Evolutionary conservation across 1,140 invertebrate species (phyloP).

Genomic region (Panagrolaimus sp.): DNA sequence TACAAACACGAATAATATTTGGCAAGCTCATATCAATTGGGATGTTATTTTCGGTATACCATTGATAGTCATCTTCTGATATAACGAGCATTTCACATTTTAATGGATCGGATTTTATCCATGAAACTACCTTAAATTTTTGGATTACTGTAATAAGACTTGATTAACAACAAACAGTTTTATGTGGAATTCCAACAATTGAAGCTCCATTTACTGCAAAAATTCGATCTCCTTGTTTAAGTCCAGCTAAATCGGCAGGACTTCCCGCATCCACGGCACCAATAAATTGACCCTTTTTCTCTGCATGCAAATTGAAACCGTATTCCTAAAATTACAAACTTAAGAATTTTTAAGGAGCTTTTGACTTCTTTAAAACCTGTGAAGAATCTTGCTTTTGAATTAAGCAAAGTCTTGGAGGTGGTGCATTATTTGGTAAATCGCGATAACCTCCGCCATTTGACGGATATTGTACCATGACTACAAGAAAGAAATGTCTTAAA

Average conservation of each 20-base stretch:
- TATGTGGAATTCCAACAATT: constrained; percentile 86
- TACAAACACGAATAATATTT: constrained; percentile 27
- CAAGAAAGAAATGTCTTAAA: not conserved
- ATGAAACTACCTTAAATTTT: constrained; percentile 37
- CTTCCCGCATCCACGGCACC: constrained; percentile 90
- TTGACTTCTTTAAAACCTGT: not conserved
- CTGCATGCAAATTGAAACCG: constrained; percentile 93
- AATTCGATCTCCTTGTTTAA: constrained; percentile 83
- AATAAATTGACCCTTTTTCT: constrained; percentile 92
- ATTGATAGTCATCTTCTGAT: constrained; percentile 71
- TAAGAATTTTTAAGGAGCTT: no score
- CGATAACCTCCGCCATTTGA: not conserved
- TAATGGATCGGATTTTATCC: constrained; percentile 69
- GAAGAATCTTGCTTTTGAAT: constrained; percentile 5
- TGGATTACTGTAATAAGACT: not conserved
- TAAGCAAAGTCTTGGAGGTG: constrained; percentile 14
- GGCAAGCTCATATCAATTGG: constrained; percentile 17
- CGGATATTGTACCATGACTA: constrained; percentile 8
- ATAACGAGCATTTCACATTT: constrained; percentile 83
- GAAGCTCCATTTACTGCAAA: constrained; percentile 80
- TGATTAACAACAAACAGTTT: constrained; percentile 66
- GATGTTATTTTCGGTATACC: constrained; percentile 70
- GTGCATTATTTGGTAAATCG: constrained; percentile 2
- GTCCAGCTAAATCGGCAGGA: constrained; percentile 80
- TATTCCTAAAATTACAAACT: constrained; percentile 71